Evolutionary conservation across 2,797 vertebrate genomes (phyloP).

Genomic region (Acanthiza pusilla): DNA sequence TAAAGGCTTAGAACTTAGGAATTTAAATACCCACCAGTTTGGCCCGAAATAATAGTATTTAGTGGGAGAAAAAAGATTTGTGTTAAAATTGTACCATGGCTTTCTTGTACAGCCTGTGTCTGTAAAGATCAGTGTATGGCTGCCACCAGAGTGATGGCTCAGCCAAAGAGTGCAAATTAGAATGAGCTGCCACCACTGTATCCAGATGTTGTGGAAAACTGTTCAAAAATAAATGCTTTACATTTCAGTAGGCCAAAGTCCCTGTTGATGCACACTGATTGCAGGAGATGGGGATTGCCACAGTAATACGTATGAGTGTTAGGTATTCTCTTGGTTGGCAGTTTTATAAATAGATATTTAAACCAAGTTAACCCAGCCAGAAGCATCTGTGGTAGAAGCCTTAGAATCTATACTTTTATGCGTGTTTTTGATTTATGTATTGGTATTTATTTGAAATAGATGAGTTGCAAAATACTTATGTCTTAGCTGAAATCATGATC

Average conservation of each 20-base stretch:
- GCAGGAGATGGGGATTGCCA: background rate
- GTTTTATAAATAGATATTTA: background rate
- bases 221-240: background rate
- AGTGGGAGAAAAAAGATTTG: background rate
- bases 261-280: background rate
- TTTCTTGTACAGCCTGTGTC: background rate
- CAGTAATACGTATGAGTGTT: background rate
- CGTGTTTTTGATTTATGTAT: background rate
- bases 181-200: background rate
- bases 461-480: background rate
- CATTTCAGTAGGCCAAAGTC: background rate
- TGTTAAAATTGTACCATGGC: background rate
- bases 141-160: background rate
- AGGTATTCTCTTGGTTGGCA: background rate
- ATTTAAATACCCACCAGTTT: background rate
- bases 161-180: background rate
- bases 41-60: conserved; percentile 36
- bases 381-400: background rate
- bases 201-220: background rate
- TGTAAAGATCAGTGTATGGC: background rate
- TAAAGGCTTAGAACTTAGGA: conserved; percentile 16
- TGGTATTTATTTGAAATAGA: background rate
- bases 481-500: background rate
- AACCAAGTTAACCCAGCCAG: background rate
- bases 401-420: background rate